These are phyloP conservation scores for Unio pictorum DNA, from an alignment of 2,888 invertebrate genomes.

Conservation along the genomic window DNA sequence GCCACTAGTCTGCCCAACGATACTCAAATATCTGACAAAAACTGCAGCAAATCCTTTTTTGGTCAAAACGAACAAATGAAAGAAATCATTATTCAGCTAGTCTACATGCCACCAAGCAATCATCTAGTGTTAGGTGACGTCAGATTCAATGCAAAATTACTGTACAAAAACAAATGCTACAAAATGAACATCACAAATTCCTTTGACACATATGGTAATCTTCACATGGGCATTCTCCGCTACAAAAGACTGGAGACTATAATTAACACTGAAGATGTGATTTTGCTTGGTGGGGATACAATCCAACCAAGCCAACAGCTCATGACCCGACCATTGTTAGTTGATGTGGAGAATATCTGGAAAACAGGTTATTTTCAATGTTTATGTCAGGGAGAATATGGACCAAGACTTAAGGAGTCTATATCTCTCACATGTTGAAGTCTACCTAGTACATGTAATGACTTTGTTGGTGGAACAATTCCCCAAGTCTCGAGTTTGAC, in stretches of 20 bases:
- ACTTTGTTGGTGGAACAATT: too few species aligned
- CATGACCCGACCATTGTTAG: constrained; percentile 17
- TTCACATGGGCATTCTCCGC: too few species aligned
- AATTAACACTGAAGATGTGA: too few species aligned
- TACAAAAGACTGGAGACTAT: too few species aligned
- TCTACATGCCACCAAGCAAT: constrained; percentile 18
- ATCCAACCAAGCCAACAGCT: too few species aligned
- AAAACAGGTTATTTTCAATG: constrained; percentile 58
- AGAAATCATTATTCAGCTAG: constrained; percentile 27
- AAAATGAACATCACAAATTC: constrained; percentile 3
- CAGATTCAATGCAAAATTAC: constrained; percentile 28
- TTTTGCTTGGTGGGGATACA: too few species aligned
- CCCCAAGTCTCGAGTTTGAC: too few species aligned
- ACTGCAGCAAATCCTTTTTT: constrained; percentile 19
- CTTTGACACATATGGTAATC: too few species aligned
- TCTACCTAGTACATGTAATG: neutral
- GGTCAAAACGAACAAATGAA: constrained; percentile 7
- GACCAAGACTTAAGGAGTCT: constrained; percentile 20
- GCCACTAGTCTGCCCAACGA: constrained; percentile 9
- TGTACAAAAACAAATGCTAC: constrained; percentile 17
- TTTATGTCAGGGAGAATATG: constrained; percentile 48
- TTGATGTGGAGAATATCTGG: constrained; percentile 52
- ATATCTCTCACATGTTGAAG: constrained; percentile 11
- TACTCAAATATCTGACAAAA: constrained; percentile 7
- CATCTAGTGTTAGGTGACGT: constrained; percentile 48